Conservation (phyloP, 2,888 invertebrate species). For the Acrobasis repandana region DNA sequence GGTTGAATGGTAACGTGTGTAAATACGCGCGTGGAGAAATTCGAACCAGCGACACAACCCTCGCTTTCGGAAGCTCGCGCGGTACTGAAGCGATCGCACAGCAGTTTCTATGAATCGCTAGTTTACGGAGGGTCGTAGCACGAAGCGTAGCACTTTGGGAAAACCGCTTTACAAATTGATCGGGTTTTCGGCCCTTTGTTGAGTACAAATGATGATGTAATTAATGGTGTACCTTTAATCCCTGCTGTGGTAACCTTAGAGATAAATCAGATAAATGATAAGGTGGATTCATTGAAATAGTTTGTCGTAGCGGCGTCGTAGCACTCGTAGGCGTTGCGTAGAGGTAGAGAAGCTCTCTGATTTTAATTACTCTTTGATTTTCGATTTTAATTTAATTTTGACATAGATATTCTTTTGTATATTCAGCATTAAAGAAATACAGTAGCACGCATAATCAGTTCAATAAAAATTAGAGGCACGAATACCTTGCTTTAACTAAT, state of each 20-base stretch:
- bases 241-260: slow-evolving; percentile 2
- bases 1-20: slow-evolving; percentile 60
- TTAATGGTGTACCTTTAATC: slow-evolving; percentile 22
- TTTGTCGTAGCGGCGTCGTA: slow-evolving; percentile 8
- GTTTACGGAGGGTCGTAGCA: slow-evolving; percentile 46
- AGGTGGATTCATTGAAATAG: background rate
- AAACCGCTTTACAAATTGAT: slow-evolving; percentile 59
- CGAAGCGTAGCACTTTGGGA: slow-evolving; percentile 53
- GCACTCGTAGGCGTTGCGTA: slow-evolving; percentile 7
- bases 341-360: background rate
- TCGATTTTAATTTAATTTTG: too few relatives aligned
- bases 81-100: slow-evolving; percentile 50
- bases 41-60: slow-evolving; percentile 40
- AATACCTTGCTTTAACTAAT: too few relatives aligned
- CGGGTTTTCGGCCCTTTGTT: slow-evolving; percentile 46
- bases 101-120: slow-evolving; percentile 11
- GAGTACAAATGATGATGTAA: slow-evolving; percentile 28
- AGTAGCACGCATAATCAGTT: too few relatives aligned
- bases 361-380: too few relatives aligned
- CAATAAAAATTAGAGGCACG: too few relatives aligned
- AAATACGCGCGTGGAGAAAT: slow-evolving; percentile 51
- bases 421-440: too few relatives aligned
- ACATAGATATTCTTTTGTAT: too few relatives aligned
- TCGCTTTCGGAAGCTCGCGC: slow-evolving; percentile 46
- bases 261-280: background rate